phyloP scores from a whole-genome alignment of 2,113 vertebrate species.

The Galbula dea region DNA sequence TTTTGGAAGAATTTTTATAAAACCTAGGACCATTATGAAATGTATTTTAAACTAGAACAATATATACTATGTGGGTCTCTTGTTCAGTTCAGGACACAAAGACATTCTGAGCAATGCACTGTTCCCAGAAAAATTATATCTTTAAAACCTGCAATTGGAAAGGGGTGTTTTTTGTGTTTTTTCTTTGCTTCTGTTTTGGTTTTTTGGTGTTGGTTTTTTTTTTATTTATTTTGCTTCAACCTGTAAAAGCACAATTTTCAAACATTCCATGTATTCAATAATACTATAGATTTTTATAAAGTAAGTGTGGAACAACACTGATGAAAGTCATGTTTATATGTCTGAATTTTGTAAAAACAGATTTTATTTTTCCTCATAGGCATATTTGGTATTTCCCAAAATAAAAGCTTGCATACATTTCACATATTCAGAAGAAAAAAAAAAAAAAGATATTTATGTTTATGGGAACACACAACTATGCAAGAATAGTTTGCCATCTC shows the following conservation, averaged over 20 bases:
- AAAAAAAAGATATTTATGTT: neutral
- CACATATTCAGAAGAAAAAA: neutral
- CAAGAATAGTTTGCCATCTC: neutral
- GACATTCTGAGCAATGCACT: neutral
- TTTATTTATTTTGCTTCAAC: neutral
- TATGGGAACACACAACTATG: neutral
- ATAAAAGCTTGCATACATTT: neutral
- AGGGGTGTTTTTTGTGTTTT: neutral
- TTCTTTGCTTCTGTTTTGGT: too few relatives aligned
- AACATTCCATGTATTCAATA: neutral
- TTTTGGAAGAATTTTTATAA: neutral
- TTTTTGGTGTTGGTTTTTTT: too few relatives aligned
- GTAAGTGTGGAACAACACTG: neutral
- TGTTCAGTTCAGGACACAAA: neutral
- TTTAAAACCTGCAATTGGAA: neutral
- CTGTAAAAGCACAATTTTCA: neutral
- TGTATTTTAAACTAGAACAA: neutral
- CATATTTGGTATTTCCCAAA: neutral
- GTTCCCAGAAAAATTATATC: neutral
- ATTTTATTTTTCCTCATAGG: neutral
- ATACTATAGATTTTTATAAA: neutral
- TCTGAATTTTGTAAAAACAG: neutral
- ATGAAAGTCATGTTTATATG: neutral
- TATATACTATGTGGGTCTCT: neutral
- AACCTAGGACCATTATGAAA: neutral